phyloP scores from a whole-genome alignment of 92 coral and sea anemone genomes.

The Heteractis magnifica region DNA sequence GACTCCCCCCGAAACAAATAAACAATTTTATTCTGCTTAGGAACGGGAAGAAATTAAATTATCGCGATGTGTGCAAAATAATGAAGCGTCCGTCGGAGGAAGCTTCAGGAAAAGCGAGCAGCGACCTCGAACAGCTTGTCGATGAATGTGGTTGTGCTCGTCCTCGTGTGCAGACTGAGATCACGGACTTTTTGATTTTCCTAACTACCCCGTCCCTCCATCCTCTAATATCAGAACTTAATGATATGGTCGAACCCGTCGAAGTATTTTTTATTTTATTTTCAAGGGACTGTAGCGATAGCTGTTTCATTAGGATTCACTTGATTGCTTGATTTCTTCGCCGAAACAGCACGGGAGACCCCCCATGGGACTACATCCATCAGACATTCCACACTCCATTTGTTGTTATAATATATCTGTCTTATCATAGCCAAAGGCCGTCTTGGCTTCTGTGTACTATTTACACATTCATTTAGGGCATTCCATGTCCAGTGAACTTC shows the following conservation, averaged over 20 bases:
- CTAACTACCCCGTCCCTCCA: constrained; percentile 3
- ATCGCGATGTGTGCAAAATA: background rate
- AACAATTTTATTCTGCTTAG: background rate
- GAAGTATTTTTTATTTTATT: background rate
- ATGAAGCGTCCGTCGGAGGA: background rate
- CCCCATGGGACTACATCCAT: too few relatives aligned
- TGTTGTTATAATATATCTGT: background rate
- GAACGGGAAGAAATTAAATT: constrained; percentile 1
- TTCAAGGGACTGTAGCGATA: background rate
- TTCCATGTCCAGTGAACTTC: too few relatives aligned
- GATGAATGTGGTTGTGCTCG: background rate
- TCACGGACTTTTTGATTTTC: background rate
- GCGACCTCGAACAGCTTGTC: constrained; percentile 4
- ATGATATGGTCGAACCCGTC: background rate
- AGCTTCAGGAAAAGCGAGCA: background rate
- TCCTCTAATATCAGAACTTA: background rate
- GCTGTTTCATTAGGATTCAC: background rate
- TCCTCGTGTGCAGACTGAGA: background rate
- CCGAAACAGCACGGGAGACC: background rate
- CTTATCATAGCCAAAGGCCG: background rate
- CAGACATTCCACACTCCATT: background rate
- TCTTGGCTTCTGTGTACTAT: background rate
- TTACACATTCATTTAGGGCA: background rate
- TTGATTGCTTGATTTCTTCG: background rate
- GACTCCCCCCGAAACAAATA: background rate